Percentiles rank a stretch among this genome's conserved stretches.
Evolutionary conservation across 2,888 invertebrate genomes (phyloP).

Genomic region (Orchesellides sinensis): DNA sequence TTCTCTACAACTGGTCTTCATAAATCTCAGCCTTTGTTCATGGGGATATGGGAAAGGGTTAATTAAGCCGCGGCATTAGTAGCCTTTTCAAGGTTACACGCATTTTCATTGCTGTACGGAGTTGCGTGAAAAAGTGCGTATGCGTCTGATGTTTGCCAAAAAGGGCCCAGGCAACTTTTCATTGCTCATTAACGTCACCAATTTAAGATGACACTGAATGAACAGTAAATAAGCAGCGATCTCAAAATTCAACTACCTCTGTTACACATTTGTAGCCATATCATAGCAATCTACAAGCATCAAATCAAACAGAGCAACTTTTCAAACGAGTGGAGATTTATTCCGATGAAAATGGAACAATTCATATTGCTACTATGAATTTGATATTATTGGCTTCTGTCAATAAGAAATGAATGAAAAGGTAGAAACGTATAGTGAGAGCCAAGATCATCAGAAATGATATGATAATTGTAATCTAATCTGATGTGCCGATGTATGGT

Average conservation of each 20-base stretch:
- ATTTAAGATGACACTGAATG: not conserved
- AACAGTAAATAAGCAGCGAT: too few relatives aligned
- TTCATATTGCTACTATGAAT: not conserved
- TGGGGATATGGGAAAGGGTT: too few relatives aligned
- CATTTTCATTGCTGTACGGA: too few relatives aligned
- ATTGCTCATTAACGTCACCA: conserved; percentile 25
- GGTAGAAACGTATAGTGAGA: not conserved
- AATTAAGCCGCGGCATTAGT: too few relatives aligned
- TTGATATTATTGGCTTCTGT: conserved; percentile 34
- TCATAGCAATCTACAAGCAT: not conserved
- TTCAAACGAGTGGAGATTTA: not conserved
- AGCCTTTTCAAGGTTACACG: too few relatives aligned
- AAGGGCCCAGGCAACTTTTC: conserved; percentile 19
- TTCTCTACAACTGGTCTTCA: too few relatives aligned
- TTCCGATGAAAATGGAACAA: not conserved
- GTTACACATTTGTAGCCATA: conserved; percentile 2
- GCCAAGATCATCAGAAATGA: conserved; percentile 4
- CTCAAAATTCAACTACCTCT: not conserved
- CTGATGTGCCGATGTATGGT: conserved; percentile 14
- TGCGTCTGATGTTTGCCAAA: too few relatives aligned
- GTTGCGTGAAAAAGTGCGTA: too few relatives aligned
- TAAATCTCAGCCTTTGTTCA: too few relatives aligned
- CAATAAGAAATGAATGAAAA: not conserved
- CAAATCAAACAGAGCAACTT: not conserved
- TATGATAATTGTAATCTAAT: not conserved